Base-by-base conservation (phyloP, 2,797 vertebrate species). In the Allobates femoralis region DNA sequence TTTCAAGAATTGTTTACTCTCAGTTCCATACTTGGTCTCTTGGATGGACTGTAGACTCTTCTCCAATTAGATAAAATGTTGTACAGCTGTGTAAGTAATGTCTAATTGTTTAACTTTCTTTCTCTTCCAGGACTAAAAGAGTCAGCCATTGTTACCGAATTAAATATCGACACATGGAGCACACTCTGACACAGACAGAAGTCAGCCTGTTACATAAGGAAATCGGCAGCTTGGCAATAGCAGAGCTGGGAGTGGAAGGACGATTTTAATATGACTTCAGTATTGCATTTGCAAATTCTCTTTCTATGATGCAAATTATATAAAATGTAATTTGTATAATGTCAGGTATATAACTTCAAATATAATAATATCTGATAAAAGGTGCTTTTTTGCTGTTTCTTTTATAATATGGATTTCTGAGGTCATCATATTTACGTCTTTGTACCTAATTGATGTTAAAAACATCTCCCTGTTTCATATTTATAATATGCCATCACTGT, bases 81-180 rank as follows among this genome's bases (percentile, higher is more conserved):
- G 56, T 5, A 55, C 7, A 28, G 26, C 5, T 18, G 2, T 32
- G 8, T 5, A 32, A 21, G n/a, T 16, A 32, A 71, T 71, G 37
- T 16, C 28, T 74, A 50, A 64, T 60, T 34, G 37, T 87, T 12
- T 74, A 10, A 50, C 81, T 23, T 91, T 89, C 90, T 6, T 83
- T 91, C 0, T 88, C 88, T 91, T 89, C 62, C 50, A 99, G 98
- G 94, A 97, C 95, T 0, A 93, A 93, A 86, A 96, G 94, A 93
- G 91, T 93, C 90, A 99, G 98, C 89, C 97, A 96, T 37, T 99
- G 97, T 91, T 99, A 97, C 91, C 94, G 96, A 0, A 95, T 99
- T 88, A 67, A 90, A 55, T 99, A 99, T 92, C 96, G 97, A 6
- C 97, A 99, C 94, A 97, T 95, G 87, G 98, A 98, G 93, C 94